These are phyloP conservation scores for Masticophis lateralis DNA, from an alignment of 2,797 vertebrate species.

Conservation along the genomic window DNA sequence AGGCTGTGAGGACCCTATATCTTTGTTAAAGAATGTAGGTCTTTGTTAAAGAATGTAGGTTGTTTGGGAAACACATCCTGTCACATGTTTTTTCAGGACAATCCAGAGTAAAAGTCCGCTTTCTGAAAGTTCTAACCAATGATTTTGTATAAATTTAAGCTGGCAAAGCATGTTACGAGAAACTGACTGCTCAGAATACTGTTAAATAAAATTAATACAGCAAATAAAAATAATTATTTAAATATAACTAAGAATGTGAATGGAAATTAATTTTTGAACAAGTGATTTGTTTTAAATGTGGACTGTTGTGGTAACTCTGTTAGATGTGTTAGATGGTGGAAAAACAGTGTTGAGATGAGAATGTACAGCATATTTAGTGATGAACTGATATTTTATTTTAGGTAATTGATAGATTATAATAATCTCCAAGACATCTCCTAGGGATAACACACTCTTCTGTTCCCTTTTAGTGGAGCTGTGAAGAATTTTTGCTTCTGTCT, in stretches of 20 bases:
- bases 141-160: neutral
- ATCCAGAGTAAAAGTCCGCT: conserved; percentile 19
- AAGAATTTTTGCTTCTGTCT: neutral
- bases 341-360: neutral
- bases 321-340: neutral
- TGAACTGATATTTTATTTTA: neutral
- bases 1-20: neutral
- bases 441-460: neutral
- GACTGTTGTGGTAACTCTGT: neutral
- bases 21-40: neutral
- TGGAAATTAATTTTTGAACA: conserved; percentile 17
- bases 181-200: conserved; percentile 17
- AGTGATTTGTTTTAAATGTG: conserved; percentile 4
- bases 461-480: neutral
- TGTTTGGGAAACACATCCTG: conserved; percentile 22
- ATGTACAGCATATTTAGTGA: neutral
- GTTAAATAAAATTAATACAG: conserved; percentile 26
- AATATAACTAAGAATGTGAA: conserved; percentile 11
- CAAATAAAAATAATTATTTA: conserved; percentile 27
- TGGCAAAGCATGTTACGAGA: neutral
- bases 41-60: neutral
- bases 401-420: neutral
- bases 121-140: neutral
- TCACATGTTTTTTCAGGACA: conserved; percentile 25
- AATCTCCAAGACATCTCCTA: neutral